Base-by-base conservation (phyloP, 2,888 invertebrate genomes). In the Cyclophora albipunctata region DNA sequence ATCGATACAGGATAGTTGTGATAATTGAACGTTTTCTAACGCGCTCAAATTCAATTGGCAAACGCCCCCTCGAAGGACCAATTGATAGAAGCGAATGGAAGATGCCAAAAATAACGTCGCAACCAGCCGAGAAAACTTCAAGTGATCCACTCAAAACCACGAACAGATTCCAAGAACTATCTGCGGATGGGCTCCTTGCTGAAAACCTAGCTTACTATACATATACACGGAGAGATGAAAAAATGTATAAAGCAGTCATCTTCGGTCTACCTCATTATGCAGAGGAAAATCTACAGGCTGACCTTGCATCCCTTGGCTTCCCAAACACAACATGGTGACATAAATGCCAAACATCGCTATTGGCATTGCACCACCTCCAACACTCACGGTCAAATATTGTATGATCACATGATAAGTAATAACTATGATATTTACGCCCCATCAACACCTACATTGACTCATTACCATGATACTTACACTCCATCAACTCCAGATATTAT, bases 151-250 rank as follows among this genome's bases (percentile, higher is more conserved):
- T n/a, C 40, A 37, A 5, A 5, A 37, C 37, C 5, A 37, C 37
- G 2, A 37, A 37, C 37, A 4, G 5, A 5, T 37, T 5, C 5
- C 4, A 4, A 37, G 5, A 37, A 4, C 5, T 37, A 37, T 5
- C 37, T 5, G 37, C 37, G 4, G 37, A 37, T n/a, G 57, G 52
- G 0, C 42, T 55, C 0, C 40, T 42, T 1, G 5, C 42, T 1
- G 43, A 51, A n/a, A 45, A 52, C 3, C 35, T 52, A 5, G 34
- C 46, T 2, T 55, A 41, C 20, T 48, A 50, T 7, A 55, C 52
- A 2, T 55, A 42, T 40, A n/a, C 55, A 1, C 35, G 52, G 4
- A 54, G 47, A n/a, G 51, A 54, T 37, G 51, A 51, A 35, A 54
- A 44, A 33, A 46, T 41, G 3, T 46, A 37, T 3, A 51, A 52